phyloP scores from a whole-genome alignment of 2,797 vertebrate species.

The Mus spretus region DNA sequence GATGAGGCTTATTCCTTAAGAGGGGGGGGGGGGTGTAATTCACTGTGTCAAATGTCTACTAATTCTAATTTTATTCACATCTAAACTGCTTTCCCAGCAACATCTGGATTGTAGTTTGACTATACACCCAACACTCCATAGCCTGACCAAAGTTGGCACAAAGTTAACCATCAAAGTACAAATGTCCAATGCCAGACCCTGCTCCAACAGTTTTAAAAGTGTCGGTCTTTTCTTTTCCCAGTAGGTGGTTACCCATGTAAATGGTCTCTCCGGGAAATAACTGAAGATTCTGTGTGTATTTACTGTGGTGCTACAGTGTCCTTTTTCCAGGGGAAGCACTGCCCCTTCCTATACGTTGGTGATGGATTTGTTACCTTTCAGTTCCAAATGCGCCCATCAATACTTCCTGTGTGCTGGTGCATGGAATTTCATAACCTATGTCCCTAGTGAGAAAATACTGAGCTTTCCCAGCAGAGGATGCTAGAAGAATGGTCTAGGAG shows the following conservation, averaged over 20 bases:
- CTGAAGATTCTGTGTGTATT: neutral
- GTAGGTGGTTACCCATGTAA: neutral
- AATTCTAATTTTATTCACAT: neutral
- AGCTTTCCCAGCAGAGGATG: neutral
- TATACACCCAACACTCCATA: neutral
- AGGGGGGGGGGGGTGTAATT: neutral
- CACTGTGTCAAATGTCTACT: neutral
- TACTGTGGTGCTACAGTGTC: neutral
- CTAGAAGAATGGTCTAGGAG: neutral
- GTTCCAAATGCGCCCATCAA: neutral
- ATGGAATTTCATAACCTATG: neutral
- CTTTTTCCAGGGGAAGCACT: neutral
- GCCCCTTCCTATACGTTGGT: neutral
- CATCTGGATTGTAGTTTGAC: neutral
- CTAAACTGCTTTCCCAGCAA: neutral
- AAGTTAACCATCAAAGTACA: neutral
- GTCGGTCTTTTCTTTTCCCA: neutral
- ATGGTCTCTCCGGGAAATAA: neutral
- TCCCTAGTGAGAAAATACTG: neutral
- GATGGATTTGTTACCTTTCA: neutral
- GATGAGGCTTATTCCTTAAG: neutral
- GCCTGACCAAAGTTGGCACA: neutral
- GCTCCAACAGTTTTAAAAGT: neutral
- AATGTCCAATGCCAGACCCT: neutral
- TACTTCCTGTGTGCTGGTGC: neutral